Evolutionary conservation across 2,888 invertebrate species (phyloP).

Genomic region (Cosmopolites sordidus): DNA sequence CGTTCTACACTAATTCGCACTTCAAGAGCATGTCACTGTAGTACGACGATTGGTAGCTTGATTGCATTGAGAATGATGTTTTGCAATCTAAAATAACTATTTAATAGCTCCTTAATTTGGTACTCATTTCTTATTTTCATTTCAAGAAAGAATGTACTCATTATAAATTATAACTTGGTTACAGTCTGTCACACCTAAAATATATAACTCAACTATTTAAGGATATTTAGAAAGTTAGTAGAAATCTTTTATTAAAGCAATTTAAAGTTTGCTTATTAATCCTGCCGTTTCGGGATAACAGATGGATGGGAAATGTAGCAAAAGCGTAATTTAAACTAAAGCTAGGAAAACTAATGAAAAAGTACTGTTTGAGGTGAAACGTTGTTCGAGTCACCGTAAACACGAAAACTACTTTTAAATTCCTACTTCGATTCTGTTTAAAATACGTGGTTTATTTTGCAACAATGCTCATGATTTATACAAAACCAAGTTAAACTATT

Average conservation of each 20-base stretch:
- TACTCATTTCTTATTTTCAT: too few species aligned
- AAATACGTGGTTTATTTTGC: too few species aligned
- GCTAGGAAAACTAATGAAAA: constrained; percentile 1
- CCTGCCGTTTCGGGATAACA: constrained; percentile 1
- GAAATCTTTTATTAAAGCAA: constrained; percentile 4
- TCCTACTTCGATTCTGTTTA: too few species aligned
- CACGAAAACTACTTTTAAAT: background rate
- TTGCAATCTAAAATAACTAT: too few species aligned
- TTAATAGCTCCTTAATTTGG: too few species aligned
- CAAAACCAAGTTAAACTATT: too few species aligned
- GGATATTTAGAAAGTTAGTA: constrained; percentile 3
- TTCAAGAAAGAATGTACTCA: too few species aligned
- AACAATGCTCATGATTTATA: too few species aligned
- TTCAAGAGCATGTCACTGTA: too few species aligned
- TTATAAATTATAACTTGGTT: background rate
- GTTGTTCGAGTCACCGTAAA: background rate
- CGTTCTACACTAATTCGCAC: too few species aligned
- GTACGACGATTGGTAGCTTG: too few species aligned
- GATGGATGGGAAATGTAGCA: constrained; percentile 4
- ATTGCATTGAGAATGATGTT: too few species aligned
- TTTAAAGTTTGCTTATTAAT: constrained; percentile 7
- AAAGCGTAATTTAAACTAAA: constrained; percentile 4
- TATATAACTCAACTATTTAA: background rate
- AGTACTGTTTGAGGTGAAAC: background rate
- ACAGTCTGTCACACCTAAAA: background rate